Evolutionary conservation across 2,113 vertebrate genomes (phyloP), one percentile per base, ranked within the genome.

Genomic region (Crotalus viridis): DNA sequence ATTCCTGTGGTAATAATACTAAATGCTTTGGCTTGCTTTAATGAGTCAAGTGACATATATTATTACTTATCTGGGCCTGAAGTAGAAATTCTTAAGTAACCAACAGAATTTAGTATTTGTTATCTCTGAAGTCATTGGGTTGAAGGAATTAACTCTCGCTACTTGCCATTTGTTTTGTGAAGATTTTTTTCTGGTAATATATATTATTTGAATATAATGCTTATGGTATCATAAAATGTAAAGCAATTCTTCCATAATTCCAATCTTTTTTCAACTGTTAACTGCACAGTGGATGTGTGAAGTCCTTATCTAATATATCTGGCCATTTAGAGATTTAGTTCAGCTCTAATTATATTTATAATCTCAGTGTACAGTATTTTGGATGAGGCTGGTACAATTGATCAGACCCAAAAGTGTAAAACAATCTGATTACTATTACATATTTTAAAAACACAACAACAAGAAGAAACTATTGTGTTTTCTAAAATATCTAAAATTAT

Each of bases 21-120:
- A 96, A 97, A 96, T 91, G 85, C 57, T 93, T 97, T 96, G 94
- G 92, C 61, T 95, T 95, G 91, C 92, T 97, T 96, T 96, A 97
- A 96, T 97, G 93, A 95, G 95, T 97, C 93, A 92, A 94, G 89
- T 95, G 92, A 95, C 94, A 97, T 74, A 94, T 94, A 95, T 94
- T 95, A 94, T 95, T 95, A 96, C 91, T 97, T 96, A 93, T 94
- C 92, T 96, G 57, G 46, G 26, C 95, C 85, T 64, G 95, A 89
- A 95, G 86, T 74, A 92, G 15, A 96, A 96, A 91, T 87, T 51
- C 15, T 48, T 95, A 95, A 97, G 55, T 54, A 93, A 90, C 74
- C 86, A 33, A 61, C 87, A 28, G 88, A 81, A 93, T 81, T 48
- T 97, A 95, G 94, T 95, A 28, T 90, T 92, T 93, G 92, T 96